Conservation (phyloP, 2,797 vertebrate species). For the Oryzias sinensis region DNA sequence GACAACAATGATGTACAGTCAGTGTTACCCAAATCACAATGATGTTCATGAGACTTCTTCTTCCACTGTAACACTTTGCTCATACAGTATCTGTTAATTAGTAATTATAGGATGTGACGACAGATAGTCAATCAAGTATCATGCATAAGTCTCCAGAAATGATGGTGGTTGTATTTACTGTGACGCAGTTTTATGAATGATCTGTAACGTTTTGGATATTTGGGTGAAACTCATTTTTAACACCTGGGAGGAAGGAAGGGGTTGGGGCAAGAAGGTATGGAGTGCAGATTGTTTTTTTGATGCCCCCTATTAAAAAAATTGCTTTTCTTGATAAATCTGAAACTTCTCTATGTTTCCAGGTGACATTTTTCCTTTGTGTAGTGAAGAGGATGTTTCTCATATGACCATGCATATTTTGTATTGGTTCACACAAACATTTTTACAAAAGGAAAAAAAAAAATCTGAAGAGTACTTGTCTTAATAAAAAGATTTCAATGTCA, state of each 20-base stretch:
- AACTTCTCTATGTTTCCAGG: constrained; percentile 89
- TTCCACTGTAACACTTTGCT: constrained; percentile 56
- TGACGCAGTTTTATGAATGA: constrained; percentile 73
- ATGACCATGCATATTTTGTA: constrained; percentile 97
- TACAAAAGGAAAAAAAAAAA: constrained; percentile 89
- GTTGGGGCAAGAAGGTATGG: not conserved
- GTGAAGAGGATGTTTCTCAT: constrained; percentile 88
- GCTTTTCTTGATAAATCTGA: constrained; percentile 85
- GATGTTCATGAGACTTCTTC: constrained; percentile 60
- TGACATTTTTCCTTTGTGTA: constrained; percentile 82
- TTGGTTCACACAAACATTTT: constrained; percentile 98
- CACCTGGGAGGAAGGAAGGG: constrained; percentile 68
- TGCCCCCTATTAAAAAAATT: constrained; percentile 46
- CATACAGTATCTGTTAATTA: constrained; percentile 64
- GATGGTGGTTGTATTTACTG: constrained; percentile 86
- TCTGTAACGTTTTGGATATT: constrained; percentile 70
- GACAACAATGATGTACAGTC: constrained; percentile 73
- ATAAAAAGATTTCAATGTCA: constrained; percentile 99
- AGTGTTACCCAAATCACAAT: constrained; percentile 64
- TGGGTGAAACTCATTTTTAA: constrained; percentile 76
- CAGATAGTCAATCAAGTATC: constrained; percentile 45
- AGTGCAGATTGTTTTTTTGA: constrained; percentile 78
- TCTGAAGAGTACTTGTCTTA: constrained; percentile 99
- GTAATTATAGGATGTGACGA: constrained; percentile 61
- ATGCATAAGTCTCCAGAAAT: constrained; percentile 55